Evolutionary conservation across 2,888 invertebrate species (phyloP).

Genomic region (Drosophila niveifrons): DNA sequence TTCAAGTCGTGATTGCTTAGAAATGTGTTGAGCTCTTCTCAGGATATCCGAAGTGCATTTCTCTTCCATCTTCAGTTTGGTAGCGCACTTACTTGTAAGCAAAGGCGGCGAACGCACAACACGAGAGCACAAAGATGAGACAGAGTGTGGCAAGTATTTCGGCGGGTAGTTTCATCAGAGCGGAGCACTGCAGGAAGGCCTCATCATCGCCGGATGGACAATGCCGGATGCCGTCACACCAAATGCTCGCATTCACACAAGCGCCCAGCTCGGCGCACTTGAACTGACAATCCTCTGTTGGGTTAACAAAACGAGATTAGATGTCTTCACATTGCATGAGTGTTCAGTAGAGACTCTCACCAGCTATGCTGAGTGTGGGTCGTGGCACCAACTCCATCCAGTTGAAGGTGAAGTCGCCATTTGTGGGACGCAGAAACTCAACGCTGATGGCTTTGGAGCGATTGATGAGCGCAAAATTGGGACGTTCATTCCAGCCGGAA

Average conservation of each 20-base stretch:
- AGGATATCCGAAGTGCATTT: not conserved
- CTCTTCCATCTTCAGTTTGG: not conserved
- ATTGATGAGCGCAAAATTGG: conserved; percentile 87
- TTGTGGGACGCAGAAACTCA: conserved; percentile 92
- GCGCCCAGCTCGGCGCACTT: conserved; percentile 93
- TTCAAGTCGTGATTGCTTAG: no score
- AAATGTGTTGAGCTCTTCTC: not conserved
- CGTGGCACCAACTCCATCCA: conserved; percentile 92
- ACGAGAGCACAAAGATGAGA: conserved; percentile 85
- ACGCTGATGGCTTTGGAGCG: conserved; percentile 90
- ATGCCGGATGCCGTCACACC: conserved; percentile 92
- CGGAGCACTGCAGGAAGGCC: conserved; percentile 92
- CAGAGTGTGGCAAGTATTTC: conserved; percentile 89
- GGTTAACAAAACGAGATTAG: not conserved
- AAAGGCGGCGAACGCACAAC: conserved; percentile 86
- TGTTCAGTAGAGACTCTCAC: conserved; percentile 63
- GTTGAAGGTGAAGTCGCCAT: conserved; percentile 90
- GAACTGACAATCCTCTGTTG: conserved; percentile 90
- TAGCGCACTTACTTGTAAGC: conserved; percentile 86
- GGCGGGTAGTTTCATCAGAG: conserved; percentile 91
- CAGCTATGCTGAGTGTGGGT: conserved; percentile 85
- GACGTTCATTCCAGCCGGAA: conserved; percentile 91
- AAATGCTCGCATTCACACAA: conserved; percentile 91
- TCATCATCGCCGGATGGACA: conserved; percentile 94
- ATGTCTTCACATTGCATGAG: no score